Conservation (phyloP, 2,113 vertebrate species). For the Prolemur simus region DNA sequence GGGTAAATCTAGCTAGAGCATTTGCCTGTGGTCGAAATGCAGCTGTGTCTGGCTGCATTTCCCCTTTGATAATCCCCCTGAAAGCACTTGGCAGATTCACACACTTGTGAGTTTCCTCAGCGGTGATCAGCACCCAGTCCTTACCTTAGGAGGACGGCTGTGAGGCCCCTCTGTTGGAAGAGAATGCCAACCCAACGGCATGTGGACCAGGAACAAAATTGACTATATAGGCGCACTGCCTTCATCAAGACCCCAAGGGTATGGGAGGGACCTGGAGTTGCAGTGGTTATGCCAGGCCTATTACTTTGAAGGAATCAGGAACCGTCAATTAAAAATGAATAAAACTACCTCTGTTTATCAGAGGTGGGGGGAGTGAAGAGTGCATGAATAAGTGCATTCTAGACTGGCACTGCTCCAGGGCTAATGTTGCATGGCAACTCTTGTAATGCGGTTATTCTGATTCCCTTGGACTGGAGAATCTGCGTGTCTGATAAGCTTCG, state of each 20-base stretch:
- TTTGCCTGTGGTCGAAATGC: neutral
- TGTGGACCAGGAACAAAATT: accelerated
- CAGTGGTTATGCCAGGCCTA: neutral
- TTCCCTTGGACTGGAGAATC: neutral
- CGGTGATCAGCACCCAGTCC: neutral
- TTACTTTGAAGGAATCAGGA: neutral
- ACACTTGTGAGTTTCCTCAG: neutral
- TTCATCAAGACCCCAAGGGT: too few relatives aligned
- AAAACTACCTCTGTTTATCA: neutral
- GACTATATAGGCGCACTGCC: neutral
- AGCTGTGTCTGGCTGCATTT: neutral
- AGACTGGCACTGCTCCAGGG: neutral
- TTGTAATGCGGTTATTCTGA: too few relatives aligned
- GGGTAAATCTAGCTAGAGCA: neutral
- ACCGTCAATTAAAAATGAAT: neutral
- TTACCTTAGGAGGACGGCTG: neutral
- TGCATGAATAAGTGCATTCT: too few relatives aligned
- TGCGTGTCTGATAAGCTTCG: accelerated
- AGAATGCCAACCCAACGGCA: neutral
- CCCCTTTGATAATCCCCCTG: neutral
- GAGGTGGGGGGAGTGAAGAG: neutral
- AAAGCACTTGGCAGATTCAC: neutral
- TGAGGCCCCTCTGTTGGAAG: neutral
- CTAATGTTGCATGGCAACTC: accelerated
- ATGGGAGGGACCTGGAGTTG: neutral